These are phyloP conservation scores for Ailurus styani DNA, from an alignment of 2,113 vertebrate species.

Conservation along the genomic window DNA sequence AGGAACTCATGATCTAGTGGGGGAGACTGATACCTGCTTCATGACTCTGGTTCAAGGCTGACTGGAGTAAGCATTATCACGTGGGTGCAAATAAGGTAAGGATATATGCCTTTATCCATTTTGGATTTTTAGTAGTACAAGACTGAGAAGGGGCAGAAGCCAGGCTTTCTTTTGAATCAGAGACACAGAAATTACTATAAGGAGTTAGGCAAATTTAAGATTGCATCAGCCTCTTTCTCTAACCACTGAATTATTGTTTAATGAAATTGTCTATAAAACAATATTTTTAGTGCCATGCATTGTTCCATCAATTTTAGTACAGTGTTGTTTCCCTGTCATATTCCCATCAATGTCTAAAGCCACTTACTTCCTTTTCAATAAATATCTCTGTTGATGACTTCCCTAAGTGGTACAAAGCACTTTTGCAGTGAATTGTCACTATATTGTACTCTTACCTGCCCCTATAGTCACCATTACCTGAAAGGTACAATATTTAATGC, in stretches of 20 bases:
- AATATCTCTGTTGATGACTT: background rate
- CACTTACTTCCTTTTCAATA: background rate
- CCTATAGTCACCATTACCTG: background rate
- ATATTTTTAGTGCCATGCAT: background rate
- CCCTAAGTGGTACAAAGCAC: background rate
- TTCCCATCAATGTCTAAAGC: background rate
- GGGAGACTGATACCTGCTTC: background rate
- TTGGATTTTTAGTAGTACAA: background rate
- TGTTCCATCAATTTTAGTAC: background rate
- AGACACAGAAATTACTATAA: background rate
- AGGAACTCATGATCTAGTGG: background rate
- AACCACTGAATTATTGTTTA: background rate
- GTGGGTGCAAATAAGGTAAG: background rate
- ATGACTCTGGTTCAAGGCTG: background rate
- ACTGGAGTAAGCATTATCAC: background rate
- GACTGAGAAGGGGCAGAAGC: background rate
- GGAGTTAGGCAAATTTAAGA: background rate
- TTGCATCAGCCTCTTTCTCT: background rate
- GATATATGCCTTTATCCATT: background rate
- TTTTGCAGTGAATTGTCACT: background rate
- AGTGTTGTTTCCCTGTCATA: background rate
- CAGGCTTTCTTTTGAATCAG: background rate
- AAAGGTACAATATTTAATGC: background rate
- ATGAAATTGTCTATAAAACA: background rate
- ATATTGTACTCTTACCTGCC: background rate